Evolutionary conservation across 2,113 vertebrate species (phyloP).

Genomic region (Antennarius striatus): DNA sequence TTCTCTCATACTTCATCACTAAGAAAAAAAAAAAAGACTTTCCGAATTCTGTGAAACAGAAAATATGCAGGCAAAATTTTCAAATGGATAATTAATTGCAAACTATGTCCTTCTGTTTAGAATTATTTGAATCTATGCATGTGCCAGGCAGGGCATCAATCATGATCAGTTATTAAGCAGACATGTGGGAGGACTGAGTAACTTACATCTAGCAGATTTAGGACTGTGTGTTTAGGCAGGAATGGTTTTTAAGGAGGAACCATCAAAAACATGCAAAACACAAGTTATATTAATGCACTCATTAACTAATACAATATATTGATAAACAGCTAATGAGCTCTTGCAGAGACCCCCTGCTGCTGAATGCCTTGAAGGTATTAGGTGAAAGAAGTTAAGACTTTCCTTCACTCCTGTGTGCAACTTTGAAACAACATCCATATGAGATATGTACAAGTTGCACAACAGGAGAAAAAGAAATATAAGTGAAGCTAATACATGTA

Average conservation of each 20-base stretch:
- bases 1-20: conserved; percentile 37
- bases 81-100: conserved; percentile 48
- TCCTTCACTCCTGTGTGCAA: conserved; percentile 8
- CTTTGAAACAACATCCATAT: conserved; percentile 26
- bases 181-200: conserved; percentile 39
- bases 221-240: conserved; percentile 27
- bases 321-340: conserved; percentile 34
- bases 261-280: conserved; percentile 15
- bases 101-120: conserved; percentile 46
- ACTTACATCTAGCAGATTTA: conserved; percentile 46
- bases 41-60: conserved; percentile 34
- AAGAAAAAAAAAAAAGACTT: conserved; percentile 26
- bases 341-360: conserved; percentile 4
- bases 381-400: conserved; percentile 20
- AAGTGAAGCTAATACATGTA: conserved; percentile 28
- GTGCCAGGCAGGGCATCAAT: conserved; percentile 46
- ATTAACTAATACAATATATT: conserved; percentile 21
- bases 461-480: conserved; percentile 3
- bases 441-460: conserved; percentile 6
- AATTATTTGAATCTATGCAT: conserved; percentile 31
- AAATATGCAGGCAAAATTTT: conserved; percentile 35
- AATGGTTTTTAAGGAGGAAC: conserved; percentile 29
- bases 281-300: conserved; percentile 10
- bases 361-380: conserved; percentile 17
- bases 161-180: conserved; percentile 51